phyloP scores from a whole-genome alignment of 92 coral and sea anemone species.

The Epizoanthus ramosus region DNA sequence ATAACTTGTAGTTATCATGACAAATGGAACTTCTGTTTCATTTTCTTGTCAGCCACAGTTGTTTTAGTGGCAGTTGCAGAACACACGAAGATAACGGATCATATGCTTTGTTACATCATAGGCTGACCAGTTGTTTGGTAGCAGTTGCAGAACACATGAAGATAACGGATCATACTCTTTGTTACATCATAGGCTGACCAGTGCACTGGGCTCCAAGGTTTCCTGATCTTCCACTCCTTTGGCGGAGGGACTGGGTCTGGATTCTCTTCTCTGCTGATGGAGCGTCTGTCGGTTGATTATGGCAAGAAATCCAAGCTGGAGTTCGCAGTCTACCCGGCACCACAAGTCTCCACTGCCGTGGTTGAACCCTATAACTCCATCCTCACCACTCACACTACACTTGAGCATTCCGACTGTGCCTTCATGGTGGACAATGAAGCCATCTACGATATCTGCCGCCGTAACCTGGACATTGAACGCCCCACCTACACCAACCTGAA shows the following conservation, averaged over 20 bases:
- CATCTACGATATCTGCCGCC: conserved; percentile 86
- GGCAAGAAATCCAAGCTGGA: conserved; percentile 93
- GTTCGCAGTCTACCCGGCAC: conserved; percentile 91
- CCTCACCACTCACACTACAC: conserved; percentile 87
- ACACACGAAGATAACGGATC: no score
- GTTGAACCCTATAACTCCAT: conserved; percentile 93
- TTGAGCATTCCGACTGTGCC: conserved; percentile 91
- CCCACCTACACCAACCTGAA: conserved; percentile 95
- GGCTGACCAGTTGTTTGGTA: no score
- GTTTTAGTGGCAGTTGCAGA: background rate
- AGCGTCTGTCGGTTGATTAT: conserved; percentile 88
- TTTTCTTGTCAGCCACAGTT: background rate
- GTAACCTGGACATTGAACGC: conserved; percentile 85
- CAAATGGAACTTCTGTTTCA: no score
- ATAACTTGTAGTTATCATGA: no score
- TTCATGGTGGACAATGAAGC: conserved; percentile 95
- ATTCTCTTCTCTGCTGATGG: conserved; percentile 81
- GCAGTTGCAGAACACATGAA: no score
- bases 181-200: no score
- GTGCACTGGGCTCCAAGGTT: conserved; percentile 39
- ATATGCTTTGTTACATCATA: no score
- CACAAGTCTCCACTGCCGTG: conserved; percentile 91
- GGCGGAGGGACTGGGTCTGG: conserved; percentile 95
- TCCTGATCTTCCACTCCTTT: conserved; percentile 90
- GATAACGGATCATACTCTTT: no score